Percentiles rank a stretch among this genome's conserved stretches.
Conservation (phyloP, 2,888 invertebrate genomes). For the Gandaritis pyraliata region DNA sequence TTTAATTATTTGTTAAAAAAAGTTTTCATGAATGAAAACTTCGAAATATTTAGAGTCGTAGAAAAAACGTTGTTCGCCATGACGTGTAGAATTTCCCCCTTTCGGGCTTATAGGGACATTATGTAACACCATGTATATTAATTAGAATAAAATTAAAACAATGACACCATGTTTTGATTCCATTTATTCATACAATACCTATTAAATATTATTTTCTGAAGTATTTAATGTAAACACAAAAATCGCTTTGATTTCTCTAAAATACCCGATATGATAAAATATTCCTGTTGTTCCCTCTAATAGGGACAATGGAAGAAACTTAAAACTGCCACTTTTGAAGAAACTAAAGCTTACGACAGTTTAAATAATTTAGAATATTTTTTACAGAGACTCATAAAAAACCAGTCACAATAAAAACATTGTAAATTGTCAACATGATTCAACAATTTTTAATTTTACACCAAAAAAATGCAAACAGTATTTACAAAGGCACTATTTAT, state of each 20-base stretch:
- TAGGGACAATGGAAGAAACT: not conserved
- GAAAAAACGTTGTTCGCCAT: too few species aligned
- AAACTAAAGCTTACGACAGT: too few species aligned
- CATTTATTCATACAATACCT: constrained; percentile 20
- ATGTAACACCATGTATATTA: too few species aligned
- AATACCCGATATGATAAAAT: not conserved
- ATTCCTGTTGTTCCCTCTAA: not conserved
- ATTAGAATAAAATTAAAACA: constrained; percentile 6
- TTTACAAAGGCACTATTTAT: not conserved
- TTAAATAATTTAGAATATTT: too few species aligned
- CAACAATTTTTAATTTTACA: not conserved
- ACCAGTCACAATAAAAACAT: not conserved
- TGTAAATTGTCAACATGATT: not conserved
- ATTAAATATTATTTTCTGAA: constrained; percentile 11
- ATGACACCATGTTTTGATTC: constrained; percentile 7
- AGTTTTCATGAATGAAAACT: too few species aligned
- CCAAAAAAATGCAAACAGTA: constrained; percentile 5
- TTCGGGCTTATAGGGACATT: too few species aligned
- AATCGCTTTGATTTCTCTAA: not conserved
- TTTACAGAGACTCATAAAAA: not conserved
- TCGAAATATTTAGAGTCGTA: too few species aligned
- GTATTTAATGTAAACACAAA: not conserved
- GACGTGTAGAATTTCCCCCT: too few species aligned
- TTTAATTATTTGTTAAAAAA: too few species aligned
- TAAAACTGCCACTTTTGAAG: too few species aligned